phyloP scores from a whole-genome alignment of 2,888 invertebrate species.

The Linnaemya vulpina region DNA sequence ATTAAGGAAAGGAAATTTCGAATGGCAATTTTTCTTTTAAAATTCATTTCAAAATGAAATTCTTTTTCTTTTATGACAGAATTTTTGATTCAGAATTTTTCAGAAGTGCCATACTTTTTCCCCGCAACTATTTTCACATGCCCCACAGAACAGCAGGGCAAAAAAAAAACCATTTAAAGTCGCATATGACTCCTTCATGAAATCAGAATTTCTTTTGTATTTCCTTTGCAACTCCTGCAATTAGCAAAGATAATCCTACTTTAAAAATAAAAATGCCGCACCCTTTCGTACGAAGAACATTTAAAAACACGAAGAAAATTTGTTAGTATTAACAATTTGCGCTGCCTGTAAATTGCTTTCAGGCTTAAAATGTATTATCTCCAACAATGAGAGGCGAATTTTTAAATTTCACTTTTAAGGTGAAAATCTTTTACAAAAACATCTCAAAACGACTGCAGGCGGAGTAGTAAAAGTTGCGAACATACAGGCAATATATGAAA shows the following conservation, averaged over 20 bases:
- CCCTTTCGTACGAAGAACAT: not conserved
- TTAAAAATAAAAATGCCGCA: not conserved
- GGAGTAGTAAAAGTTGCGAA: slow-evolving; percentile 2
- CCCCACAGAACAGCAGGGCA: too few relatives aligned
- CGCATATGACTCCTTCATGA: too few relatives aligned
- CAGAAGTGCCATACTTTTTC: too few relatives aligned
- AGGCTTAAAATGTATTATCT: not conserved
- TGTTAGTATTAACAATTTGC: not conserved
- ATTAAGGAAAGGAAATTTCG: too few relatives aligned
- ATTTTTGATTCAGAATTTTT: too few relatives aligned
- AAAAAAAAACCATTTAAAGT: not conserved
- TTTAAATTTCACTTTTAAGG: slow-evolving; percentile 3
- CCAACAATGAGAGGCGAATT: not conserved
- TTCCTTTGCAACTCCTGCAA: not conserved
- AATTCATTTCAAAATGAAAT: too few relatives aligned
- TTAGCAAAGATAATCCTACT: not conserved
- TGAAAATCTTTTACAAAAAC: slow-evolving; percentile 9
- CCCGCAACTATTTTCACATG: too few relatives aligned
- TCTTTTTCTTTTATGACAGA: too few relatives aligned
- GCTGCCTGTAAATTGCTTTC: slow-evolving; percentile 39
- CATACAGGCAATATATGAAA: slow-evolving; percentile 28
- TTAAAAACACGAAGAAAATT: not conserved
- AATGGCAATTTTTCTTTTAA: too few relatives aligned
- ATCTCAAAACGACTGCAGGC: not conserved
- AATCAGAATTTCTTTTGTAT: not conserved